Conservation (phyloP, 1,140 invertebrate species). For the Cotesia vestalis region DNA sequence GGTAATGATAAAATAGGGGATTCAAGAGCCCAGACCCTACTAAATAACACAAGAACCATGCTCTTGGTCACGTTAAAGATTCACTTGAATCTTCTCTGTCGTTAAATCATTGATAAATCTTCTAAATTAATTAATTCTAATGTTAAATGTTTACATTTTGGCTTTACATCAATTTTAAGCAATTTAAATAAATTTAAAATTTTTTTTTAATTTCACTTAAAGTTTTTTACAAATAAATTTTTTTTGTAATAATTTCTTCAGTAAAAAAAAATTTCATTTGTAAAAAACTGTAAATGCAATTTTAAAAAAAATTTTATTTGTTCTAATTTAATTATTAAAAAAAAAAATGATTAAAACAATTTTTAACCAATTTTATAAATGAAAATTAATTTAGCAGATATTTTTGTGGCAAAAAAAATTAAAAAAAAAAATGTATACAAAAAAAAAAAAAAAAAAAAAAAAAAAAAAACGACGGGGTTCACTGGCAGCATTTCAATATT, state of each 20-base stretch:
- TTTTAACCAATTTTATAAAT: no score
- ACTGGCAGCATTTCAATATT: constrained; percentile 34
- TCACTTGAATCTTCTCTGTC: not conserved
- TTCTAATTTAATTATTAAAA: no score
- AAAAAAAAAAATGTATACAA: not conserved
- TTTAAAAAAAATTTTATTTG: no score
- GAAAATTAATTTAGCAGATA: no score
- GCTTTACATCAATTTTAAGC: not conserved
- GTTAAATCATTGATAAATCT: constrained; percentile 12
- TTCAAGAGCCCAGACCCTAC: not conserved
- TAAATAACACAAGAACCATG: constrained; percentile 5
- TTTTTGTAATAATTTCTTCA: no score
- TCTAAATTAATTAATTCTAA: constrained; percentile 1
- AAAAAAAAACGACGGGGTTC: constrained; percentile 4
- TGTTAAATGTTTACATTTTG: not conserved
- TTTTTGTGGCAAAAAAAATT: no score
- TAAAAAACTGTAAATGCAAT: no score
- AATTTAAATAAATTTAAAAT: no score
- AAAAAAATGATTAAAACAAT: no score
- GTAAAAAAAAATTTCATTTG: no score
- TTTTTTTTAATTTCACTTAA: no score
- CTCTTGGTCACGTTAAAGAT: constrained; percentile 15
- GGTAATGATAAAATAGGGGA: not conserved
- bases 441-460: constrained; percentile 23
- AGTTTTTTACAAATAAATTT: no score